Evolutionary conservation across 2,888 invertebrate species (phyloP), one percentile per base, ranked within the genome.

Genomic region (Melitaea athalia): DNA sequence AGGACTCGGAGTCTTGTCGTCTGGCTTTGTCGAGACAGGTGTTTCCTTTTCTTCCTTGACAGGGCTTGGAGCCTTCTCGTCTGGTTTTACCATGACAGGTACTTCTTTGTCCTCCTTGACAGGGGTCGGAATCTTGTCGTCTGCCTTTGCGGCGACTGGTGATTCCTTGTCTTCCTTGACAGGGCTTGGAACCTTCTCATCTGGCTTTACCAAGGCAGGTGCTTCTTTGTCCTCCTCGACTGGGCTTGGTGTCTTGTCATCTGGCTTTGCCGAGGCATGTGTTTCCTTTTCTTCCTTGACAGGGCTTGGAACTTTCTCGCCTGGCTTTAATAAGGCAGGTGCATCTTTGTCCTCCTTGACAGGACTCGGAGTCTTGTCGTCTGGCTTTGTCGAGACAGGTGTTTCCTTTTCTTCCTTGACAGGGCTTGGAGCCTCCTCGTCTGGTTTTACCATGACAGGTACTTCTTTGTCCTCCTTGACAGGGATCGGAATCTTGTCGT

Each of bases 1-100:
- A 3, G 68, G 72, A 15, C 70, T 71, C 0, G 64, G 15, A 0
- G 24, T 61, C 31, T 72, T 73, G 0, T 69, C 71, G 4, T 62
- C 52, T 2, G 49, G n/a, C 17, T 59, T 65, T 12, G 50, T 59
- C 0, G 45, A 33, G 3, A 33, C 74, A 4, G 15, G 52, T 59
- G 63, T 42, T 63, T 33, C 10, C 15, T 43, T 55, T 0, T 64
- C 68, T 0, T 11, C 47, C 12, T 11, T 42, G 6, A 31, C 50
- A 7, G 64, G 17, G 3, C 47, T 66, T 8, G 57, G 52, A 53
- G 14, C 12, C 24, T 53, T 67, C 0, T 24, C 24, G 3, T 3
- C 24, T 24, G 24, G 24, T 3, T 24, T 24, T 24, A 24, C 24
- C 24, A 3, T 2, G 24, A 3, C 24, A 24, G 24, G 3, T 24